Percentiles rank a stretch among this genome's conserved stretches.
These are phyloP conservation scores for Yasuhikotakia modesta DNA, from an alignment of 2,797 vertebrate species.

Conservation along the genomic window DNA sequence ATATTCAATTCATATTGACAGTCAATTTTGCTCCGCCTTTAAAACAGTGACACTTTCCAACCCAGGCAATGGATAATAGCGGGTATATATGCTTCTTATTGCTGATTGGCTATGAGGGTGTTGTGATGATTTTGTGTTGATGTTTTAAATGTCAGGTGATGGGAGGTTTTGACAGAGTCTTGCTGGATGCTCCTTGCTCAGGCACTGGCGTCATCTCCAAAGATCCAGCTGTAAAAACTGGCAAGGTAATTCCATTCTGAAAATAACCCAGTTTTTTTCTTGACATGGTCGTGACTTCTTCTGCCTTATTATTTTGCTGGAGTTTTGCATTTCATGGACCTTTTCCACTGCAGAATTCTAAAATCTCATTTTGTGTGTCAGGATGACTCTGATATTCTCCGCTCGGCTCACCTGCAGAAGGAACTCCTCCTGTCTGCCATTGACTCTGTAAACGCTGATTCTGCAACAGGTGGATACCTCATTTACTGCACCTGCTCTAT, in stretches of 20 bases:
- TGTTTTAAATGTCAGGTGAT: slow-evolving; percentile 79
- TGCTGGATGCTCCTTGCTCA: slow-evolving; percentile 96
- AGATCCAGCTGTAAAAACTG: slow-evolving; percentile 95
- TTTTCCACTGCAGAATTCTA: not conserved
- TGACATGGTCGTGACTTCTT: not conserved
- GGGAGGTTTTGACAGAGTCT: slow-evolving; percentile 92
- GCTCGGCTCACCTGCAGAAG: slow-evolving; percentile 94
- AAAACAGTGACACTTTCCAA: too few species aligned
- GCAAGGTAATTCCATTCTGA: slow-evolving; percentile 77
- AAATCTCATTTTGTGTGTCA: slow-evolving; percentile 60
- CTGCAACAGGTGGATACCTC: slow-evolving; percentile 87
- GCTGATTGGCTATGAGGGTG: too few species aligned
- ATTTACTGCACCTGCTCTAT: slow-evolving; percentile 97
- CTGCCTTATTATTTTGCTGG: not conserved
- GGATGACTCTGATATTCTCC: slow-evolving; percentile 88
- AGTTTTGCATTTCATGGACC: not conserved
- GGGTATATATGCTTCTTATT: too few species aligned
- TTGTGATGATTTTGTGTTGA: too few species aligned
- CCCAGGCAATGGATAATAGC: too few species aligned
- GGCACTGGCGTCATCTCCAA: slow-evolving; percentile 96
- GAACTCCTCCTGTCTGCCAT: slow-evolving; percentile 93
- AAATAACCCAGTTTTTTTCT: not conserved
- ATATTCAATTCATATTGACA: too few species aligned
- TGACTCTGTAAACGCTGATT: slow-evolving; percentile 89
- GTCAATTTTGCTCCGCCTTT: too few species aligned